A percentile compares a stretch with the other conserved stretches of the same genome.
These are phyloP conservation scores for Alviniconcha marisindica DNA, from an alignment of 1,140 invertebrate species.

Conservation along the genomic window DNA sequence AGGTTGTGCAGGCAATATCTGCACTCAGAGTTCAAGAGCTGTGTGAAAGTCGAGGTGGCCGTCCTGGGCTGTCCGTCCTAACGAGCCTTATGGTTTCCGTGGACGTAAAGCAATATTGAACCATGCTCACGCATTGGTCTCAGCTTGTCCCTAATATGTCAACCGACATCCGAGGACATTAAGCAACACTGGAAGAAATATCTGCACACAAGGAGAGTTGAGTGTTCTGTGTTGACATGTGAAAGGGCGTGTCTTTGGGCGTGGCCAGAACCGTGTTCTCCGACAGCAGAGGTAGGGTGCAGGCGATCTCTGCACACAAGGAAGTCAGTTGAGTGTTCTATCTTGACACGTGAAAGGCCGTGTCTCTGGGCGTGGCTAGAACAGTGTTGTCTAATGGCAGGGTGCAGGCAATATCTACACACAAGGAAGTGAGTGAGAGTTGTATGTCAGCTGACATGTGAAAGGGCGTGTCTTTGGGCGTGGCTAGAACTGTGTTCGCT, in stretches of 20 bases:
- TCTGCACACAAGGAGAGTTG: no score
- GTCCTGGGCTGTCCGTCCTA: no score
- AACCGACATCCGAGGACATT: no score
- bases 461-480: slow-evolving; percentile 46
- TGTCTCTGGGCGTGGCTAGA: slow-evolving; percentile 36
- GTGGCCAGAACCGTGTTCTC: slow-evolving; percentile 55
- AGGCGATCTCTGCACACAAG: slow-evolving; percentile 64
- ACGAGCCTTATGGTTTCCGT: no score
- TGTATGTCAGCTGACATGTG: not conserved
- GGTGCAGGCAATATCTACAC: slow-evolving; percentile 65
- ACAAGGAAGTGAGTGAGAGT: not conserved
- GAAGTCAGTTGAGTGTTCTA: no score
- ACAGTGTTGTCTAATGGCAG: slow-evolving; percentile 62
- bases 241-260: slow-evolving; percentile 42
- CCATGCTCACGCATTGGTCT: no score
- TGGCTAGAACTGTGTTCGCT: slow-evolving; percentile 55
- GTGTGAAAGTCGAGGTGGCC: no score
- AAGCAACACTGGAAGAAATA: no score
- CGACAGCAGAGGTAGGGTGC: slow-evolving; percentile 59
- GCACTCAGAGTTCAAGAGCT: slow-evolving; percentile 48
- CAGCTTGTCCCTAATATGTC: no score
- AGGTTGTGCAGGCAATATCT: slow-evolving; percentile 65
- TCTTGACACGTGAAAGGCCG: slow-evolving; percentile 24
- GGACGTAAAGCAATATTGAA: no score
- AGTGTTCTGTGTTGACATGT: not conserved